These are phyloP conservation scores for Calvadosia cruxmelitensis DNA, from an alignment of 30 jellyfish, hydroid and myxozoan species.

Conservation along the genomic window DNA sequence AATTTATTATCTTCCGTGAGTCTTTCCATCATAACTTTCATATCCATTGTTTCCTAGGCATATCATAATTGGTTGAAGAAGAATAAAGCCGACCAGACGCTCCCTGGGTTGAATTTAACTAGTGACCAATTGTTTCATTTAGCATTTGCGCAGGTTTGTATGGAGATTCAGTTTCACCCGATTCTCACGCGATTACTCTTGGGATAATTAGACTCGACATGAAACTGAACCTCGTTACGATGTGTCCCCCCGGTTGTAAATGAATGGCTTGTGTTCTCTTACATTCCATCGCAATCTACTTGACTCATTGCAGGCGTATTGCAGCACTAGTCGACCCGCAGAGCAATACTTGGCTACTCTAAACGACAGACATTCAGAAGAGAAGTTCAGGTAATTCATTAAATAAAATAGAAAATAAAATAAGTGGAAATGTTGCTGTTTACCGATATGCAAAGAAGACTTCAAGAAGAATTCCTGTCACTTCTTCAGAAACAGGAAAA, in stretches of 20 bases:
- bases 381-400: constrained; percentile 73
- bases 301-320: constrained; percentile 49
- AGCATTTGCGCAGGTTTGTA: constrained; percentile 80
- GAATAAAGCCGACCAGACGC: constrained; percentile 34
- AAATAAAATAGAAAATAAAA: no score
- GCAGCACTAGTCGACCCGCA: constrained; percentile 92
- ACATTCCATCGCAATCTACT: not conserved
- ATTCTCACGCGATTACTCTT: no score
- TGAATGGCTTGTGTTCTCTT: not conserved
- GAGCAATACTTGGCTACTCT: constrained; percentile 85
- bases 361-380: constrained; percentile 89
- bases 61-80: constrained; percentile 74
- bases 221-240: no score
- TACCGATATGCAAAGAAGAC: no score
- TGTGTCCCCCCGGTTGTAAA: not conserved
- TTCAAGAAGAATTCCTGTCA: no score
- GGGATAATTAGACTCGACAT: no score
- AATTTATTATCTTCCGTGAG: no score
- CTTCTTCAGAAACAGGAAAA: no score
- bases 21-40: no score
- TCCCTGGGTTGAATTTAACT: constrained; percentile 58
- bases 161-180: no score
- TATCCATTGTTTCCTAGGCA: constrained; percentile 78
- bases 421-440: no score
- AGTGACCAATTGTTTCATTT: constrained; percentile 76